Evolutionary conservation across 2,113 vertebrate genomes (phyloP).

Genomic region (Sciurus niger): DNA sequence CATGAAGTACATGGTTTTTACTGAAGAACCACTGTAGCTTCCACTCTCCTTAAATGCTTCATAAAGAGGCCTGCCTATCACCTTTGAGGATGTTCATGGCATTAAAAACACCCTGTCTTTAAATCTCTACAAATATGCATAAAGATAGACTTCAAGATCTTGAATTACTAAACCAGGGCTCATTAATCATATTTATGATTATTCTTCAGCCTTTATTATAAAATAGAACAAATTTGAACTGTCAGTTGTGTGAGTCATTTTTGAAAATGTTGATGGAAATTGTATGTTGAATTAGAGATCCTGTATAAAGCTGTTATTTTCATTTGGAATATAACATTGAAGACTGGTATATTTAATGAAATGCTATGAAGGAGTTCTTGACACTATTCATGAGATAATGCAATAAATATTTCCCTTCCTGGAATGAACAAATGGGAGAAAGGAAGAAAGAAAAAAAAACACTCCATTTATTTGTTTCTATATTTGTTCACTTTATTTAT

Average conservation of each 20-base stretch:
- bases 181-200: slow-evolving; percentile 4
- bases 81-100: neutral
- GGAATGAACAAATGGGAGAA: neutral
- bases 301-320: neutral
- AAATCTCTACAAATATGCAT: neutral
- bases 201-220: slow-evolving; percentile 24
- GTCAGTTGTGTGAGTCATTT: neutral
- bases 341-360: neutral
- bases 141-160: slow-evolving; percentile 4
- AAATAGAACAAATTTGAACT: slow-evolving; percentile 48
- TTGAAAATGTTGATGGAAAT: slow-evolving; percentile 49
- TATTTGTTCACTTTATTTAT: neutral
- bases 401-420: slow-evolving; percentile 22
- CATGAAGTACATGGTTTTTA: neutral
- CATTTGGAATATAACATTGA: neutral
- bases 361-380: neutral
- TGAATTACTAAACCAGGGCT: neutral
- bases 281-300: neutral
- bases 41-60: neutral
- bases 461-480: neutral
- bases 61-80: neutral
- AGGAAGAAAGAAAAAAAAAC: neutral
- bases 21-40: neutral
- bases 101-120: neutral
- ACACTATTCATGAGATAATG: neutral